A percentile compares a stretch with the other conserved stretches of the same genome.
Conservation (phyloP, 2,797 vertebrate genomes). For the Cebuella pygmaea region DNA sequence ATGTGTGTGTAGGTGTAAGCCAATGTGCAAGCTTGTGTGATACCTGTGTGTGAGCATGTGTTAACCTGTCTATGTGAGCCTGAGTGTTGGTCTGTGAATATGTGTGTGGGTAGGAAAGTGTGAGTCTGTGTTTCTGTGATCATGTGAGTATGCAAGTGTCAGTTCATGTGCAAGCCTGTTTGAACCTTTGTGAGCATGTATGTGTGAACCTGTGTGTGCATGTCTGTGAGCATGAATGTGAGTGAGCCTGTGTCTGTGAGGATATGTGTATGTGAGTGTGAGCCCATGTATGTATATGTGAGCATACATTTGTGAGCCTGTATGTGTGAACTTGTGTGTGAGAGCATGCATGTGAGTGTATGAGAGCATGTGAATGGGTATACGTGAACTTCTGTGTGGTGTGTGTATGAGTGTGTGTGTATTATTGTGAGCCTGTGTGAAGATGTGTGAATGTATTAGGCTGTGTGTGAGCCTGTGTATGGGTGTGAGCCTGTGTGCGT, state of each 20-base stretch:
- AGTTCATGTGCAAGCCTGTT: not conserved
- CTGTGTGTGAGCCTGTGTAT: not conserved
- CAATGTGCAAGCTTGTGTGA: not conserved
- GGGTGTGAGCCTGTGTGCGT: not conserved
- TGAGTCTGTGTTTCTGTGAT: not conserved
- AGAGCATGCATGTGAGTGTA: too few relatives aligned
- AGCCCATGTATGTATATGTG: too few relatives aligned
- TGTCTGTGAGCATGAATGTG: not conserved
- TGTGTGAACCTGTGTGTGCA: not conserved
- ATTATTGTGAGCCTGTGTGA: too few relatives aligned
- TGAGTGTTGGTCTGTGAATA: not conserved
- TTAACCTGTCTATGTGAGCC: not conserved
- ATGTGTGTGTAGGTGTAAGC: not conserved
- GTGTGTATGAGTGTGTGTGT: not conserved
- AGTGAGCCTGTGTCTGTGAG: not conserved
- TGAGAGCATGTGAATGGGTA: too few relatives aligned
- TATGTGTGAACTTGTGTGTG: not conserved
- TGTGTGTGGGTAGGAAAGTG: not conserved
- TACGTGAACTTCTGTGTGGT: not conserved
- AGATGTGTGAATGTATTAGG: too few relatives aligned
- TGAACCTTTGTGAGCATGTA: not conserved
- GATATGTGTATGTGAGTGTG: not conserved
- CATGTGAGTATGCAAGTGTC: not conserved
- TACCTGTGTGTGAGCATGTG: not conserved
- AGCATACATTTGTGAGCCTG: not conserved